A percentile compares a stretch with the other conserved stretches of the same genome.
These are phyloP conservation scores for Helostoma temminkii DNA, from an alignment of 2,797 vertebrate species.

Conservation along the genomic window DNA sequence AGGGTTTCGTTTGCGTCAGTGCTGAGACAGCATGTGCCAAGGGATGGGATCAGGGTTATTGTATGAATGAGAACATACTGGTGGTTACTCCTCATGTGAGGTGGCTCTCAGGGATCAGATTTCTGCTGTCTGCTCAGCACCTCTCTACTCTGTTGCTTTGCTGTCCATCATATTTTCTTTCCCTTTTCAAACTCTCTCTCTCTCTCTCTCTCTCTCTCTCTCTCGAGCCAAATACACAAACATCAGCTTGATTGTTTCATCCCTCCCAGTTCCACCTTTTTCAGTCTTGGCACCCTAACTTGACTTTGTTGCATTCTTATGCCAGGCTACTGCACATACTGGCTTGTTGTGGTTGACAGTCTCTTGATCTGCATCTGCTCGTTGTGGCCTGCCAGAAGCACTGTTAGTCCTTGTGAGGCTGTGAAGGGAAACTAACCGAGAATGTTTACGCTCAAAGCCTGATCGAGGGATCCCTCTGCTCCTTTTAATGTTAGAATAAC, in stretches of 20 bases:
- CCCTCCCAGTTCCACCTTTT: not conserved
- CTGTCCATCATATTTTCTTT: no score
- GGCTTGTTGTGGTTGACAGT: not conserved
- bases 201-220: no score
- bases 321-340: not conserved
- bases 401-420: constrained; percentile 36
- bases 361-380: constrained; percentile 13
- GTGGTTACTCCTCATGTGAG: constrained; percentile 16
- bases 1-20: no score
- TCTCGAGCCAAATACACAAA: not conserved
- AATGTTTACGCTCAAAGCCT: constrained; percentile 50
- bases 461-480: constrained; percentile 24
- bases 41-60: no score
- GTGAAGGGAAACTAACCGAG: constrained; percentile 18
- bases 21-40: no score
- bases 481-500: not conserved
- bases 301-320: not conserved
- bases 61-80: no score
- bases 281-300: not conserved
- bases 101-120: constrained; percentile 1
- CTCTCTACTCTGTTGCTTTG: constrained; percentile 23
- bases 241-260: not conserved
- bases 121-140: not conserved
- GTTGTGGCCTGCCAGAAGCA: constrained; percentile 40
- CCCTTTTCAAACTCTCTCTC: not conserved